Evolutionary conservation across 2,888 invertebrate genomes (phyloP), one percentile per base, ranked within the genome.

Genomic region (Drosophila austrosaltans): DNA sequence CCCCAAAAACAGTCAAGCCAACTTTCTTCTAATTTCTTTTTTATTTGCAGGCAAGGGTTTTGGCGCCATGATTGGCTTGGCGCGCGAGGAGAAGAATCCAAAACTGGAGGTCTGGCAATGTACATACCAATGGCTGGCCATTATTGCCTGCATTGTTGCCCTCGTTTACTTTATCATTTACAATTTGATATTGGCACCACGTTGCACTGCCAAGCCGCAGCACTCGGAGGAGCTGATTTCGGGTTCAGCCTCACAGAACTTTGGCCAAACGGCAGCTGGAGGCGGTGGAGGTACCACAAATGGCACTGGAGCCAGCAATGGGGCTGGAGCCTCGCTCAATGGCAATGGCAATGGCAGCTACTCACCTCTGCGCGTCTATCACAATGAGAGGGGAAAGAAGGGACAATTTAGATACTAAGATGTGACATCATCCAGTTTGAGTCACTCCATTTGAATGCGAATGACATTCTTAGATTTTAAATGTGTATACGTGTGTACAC

Each of bases 351-450:
- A 95, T 85, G 96, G 96, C 63, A 95, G 94, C 74, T 96, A 96
- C 90, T 96, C 96, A 16, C 96, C 96, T 1, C 94, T 96, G 90
- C 93, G 96, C 81, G 96, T 96, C 10, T 96, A 96, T 89, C 96
- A 96, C 92, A 96, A 96, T 89, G 96, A 96, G 87, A 94, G 96
- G 87, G 96, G 96, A 74, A 94, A 95, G 90, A 96, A 96, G 92
- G 96, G 96, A 72, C 96, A 96, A 90, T 96, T 96, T 93, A 95
- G 96, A 91, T 96, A 96, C 92, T 96, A 94, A 94, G 12, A 22
- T 54, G 39, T 44, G 57, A 42, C 61, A 28, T 4, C 12, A 48
- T 25, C 10, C 48, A 48, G 25, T 22, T 7, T 48, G 22, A 8
- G 53, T 53, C 53, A 71, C 58, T 36, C 10, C 36, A 36, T 36